A percentile compares a stretch with the other conserved stretches of the same genome.
These are phyloP conservation scores for Lemur catta DNA, from an alignment of 2,797 vertebrate species.

Conservation along the genomic window DNA sequence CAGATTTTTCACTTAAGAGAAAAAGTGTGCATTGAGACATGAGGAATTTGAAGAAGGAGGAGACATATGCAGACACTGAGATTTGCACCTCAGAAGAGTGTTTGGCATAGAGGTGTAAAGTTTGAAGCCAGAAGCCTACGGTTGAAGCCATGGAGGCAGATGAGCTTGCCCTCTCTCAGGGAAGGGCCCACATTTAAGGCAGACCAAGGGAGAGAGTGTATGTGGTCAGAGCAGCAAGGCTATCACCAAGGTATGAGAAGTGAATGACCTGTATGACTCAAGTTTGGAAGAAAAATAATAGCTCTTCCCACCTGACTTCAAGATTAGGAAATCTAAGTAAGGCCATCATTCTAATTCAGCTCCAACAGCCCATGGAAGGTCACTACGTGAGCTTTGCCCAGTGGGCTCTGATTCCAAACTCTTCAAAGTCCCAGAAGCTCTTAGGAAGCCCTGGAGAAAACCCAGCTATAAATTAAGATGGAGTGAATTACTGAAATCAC, in stretches of 20 bases:
- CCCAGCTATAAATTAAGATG: background rate
- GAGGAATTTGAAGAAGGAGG: background rate
- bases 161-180: background rate
- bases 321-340: background rate
- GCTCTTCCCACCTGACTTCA: background rate
- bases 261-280: background rate
- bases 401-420: background rate
- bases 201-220: background rate
- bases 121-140: background rate
- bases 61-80: background rate
- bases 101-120: background rate
- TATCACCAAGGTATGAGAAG: background rate
- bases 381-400: background rate
- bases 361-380: background rate
- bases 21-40: background rate
- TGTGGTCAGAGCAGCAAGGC: background rate
- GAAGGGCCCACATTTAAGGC: background rate
- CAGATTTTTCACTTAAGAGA: background rate
- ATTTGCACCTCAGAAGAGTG: background rate
- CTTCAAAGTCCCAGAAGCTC: background rate
- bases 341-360: background rate
- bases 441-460: slow-evolving; percentile 4
- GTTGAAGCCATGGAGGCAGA: background rate
- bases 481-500: background rate
- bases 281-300: background rate